Base-by-base conservation (phyloP, 2,797 vertebrate genomes). In the Sebastes nivosus region DNA sequence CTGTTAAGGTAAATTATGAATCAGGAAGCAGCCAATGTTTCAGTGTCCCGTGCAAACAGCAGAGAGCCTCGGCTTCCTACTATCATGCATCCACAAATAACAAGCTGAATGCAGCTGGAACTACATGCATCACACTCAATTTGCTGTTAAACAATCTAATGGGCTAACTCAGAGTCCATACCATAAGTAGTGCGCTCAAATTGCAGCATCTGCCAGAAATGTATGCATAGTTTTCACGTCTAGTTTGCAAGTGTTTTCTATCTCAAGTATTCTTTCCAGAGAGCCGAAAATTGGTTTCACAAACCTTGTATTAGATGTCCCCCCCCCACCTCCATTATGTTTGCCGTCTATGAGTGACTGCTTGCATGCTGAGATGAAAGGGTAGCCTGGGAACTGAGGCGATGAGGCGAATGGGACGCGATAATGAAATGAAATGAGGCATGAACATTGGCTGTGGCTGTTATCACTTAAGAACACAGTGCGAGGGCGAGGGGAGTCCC, bases 391-490 rank as follows among this genome's bases (percentile, higher is more conserved):
- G 83, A 82, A 72, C 86, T 42, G 72, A 78, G 68, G 88, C 77
- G 77, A 84, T 88, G 83, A 88, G 77, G 84, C 82, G 67, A 76
- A 86, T 55, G 86, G 84, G 82, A 88, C 29, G 67, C 65, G 77
- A 82, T 90, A 90, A 90, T 88, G 83, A 90, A 84, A 87, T 82
- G 67, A 90, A 90, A 90, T 88, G 88, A 86, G 83, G 77, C 77
- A 74, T 90, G 84, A 88, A 90, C 72, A 84, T 72, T 75, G 76
- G 86, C 86, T 77, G 67, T 77, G 79, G 78, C 83, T 83, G 85
- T 87, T 87, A 90, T 86, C 84, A 86, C 77, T 84, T 87, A 84
- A 82, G 81, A 86, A 80, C 46, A 69, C 46, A 69, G 79, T 42
- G 61, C n/a, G 67, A 34, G 82, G 22, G 72, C 25, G 38, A 80